Base-by-base conservation (phyloP, 2,113 vertebrate genomes). In the Takifugu bimaculatus region DNA sequence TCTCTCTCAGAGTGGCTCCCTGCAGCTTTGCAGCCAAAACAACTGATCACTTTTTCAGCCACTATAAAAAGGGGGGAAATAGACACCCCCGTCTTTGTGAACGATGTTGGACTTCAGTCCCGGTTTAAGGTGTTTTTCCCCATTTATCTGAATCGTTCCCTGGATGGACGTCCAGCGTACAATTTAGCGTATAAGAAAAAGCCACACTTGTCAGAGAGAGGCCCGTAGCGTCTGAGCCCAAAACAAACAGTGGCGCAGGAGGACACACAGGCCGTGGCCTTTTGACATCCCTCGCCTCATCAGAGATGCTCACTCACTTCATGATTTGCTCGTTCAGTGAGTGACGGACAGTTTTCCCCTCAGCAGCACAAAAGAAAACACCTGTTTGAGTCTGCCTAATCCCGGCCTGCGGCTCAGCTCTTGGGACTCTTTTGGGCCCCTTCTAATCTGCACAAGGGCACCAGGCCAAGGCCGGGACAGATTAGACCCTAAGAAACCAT, bases 341-440 rank as follows among this genome's bases (percentile, higher is more conserved):
- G 63, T 66, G 79, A 81, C 43, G 72, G 68, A 76, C 65, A 50
- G 60, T 32, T 48, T 72, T 51, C 67, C 72, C 79, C 71, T 63
- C 65, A 44, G 60, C 54, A 39, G 44, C 68, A 87, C 82, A 90
- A 87, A 83, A 74, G 83, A 78, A 85, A 83, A 86, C 87, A 90
- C 84, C 85, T 88, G 85, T 84, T 83, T 74, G 76, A 78, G 76
- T 72, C 63, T 68, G 50, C 63, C 63, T 90, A 90, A 88, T 90
- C 87, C 83, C 52, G 20, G 66, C 64, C 45, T 48, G 45, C 45
- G 45, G 2, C 45, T n/a, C 45, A 14, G 13, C 45, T n/a, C 45
- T n/a, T 47, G 26, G 42, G 57, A 63, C 63, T 72, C 63, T 60
- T 20, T 26, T 71, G 75, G 74, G 61, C 55, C 78, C 65, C 1